These are phyloP conservation scores for Turritopsis dohrnii DNA, from an alignment of 30 jellyfish, hydroid and myxozoan species.

Conservation along the genomic window DNA sequence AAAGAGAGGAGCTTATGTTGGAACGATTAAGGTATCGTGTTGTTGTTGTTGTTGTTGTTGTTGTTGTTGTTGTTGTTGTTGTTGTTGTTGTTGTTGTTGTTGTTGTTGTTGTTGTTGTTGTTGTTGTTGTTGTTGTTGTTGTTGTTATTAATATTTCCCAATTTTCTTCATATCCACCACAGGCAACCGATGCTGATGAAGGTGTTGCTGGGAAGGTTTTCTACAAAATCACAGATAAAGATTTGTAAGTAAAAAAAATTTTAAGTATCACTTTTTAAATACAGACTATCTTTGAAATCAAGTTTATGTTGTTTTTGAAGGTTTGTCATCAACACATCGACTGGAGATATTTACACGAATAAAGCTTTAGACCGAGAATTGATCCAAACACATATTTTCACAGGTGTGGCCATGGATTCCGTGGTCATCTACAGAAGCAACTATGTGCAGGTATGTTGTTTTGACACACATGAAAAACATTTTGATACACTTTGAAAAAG, in stretches of 20 bases:
- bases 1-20: constrained; percentile 39
- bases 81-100: too few species aligned
- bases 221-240: constrained; percentile 32
- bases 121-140: background rate
- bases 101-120: background rate
- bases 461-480: too few species aligned
- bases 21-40: constrained; percentile 44
- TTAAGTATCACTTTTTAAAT: too few species aligned
- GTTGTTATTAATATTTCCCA: background rate
- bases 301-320: too few species aligned
- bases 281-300: too few species aligned
- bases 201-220: constrained; percentile 48
- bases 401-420: constrained; percentile 63
- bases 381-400: constrained; percentile 20
- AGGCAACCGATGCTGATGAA: constrained; percentile 58
- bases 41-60: too few species aligned
- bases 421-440: constrained; percentile 40
- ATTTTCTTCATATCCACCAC: background rate
- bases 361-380: constrained; percentile 48
- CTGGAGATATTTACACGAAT: constrained; percentile 50
- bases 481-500: too few species aligned
- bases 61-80: too few species aligned
- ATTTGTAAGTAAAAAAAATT: constrained; percentile 17
- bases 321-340: constrained; percentile 30
- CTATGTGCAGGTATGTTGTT: constrained; percentile 57